Percentiles rank a stretch among this genome's conserved stretches.
Conservation (phyloP, 2,797 vertebrate species). For the Thamnophis elegans region DNA sequence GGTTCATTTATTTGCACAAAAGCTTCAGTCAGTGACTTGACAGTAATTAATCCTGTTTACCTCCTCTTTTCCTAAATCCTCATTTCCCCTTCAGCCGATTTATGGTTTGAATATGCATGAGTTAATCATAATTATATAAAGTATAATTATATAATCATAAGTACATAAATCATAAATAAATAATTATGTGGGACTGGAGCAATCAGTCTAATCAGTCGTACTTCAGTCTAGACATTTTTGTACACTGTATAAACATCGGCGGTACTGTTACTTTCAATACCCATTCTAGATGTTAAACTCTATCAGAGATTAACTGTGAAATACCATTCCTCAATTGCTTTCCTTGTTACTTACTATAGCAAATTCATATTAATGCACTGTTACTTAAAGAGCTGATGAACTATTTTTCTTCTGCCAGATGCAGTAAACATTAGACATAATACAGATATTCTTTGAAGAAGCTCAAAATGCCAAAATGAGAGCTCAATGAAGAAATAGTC, state of each 20-base stretch:
- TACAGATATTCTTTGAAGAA: not conserved
- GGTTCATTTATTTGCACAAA: not conserved
- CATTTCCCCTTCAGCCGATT: not conserved
- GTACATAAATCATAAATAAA: slow-evolving; percentile 26
- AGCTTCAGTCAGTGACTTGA: not conserved
- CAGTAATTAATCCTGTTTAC: not conserved
- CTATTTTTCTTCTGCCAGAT: not conserved
- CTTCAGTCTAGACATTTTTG: not conserved
- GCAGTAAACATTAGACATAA: not conserved
- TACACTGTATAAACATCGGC: not conserved
- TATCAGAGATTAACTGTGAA: not conserved
- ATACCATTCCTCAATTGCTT: not conserved
- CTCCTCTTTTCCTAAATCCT: not conserved
- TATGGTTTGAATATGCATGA: slow-evolving; percentile 14
- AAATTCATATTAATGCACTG: not conserved
- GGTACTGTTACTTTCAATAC: not conserved
- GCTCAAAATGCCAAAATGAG: not conserved
- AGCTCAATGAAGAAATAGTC: not conserved
- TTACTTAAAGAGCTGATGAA: not conserved
- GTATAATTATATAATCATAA: slow-evolving; percentile 29
- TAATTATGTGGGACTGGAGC: slow-evolving; percentile 6
- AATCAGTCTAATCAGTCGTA: slow-evolving; percentile 18
- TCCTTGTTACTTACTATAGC: not conserved
- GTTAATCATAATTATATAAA: slow-evolving; percentile 26
- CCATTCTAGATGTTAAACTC: not conserved